A percentile compares a stretch with the other conserved stretches of the same genome.
Conservation (phyloP, 2,113 vertebrate species). For the Eira barbara region DNA sequence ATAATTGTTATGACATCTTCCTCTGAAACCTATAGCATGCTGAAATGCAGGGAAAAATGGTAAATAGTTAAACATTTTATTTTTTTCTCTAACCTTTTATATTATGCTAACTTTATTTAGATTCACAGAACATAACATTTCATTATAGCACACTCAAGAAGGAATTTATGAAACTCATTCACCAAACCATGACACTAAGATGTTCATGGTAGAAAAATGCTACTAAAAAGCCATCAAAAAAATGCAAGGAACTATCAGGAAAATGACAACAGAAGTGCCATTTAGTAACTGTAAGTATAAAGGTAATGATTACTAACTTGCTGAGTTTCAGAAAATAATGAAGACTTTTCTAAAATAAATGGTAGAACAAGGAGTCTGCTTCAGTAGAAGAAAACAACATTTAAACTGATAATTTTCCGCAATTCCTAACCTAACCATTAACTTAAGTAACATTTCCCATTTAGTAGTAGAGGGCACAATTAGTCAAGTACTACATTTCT, state of each 20-base stretch:
- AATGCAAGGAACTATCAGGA: neutral
- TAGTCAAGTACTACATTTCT: slow-evolving; percentile 19
- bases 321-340: slow-evolving; percentile 51
- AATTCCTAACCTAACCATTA: slow-evolving; percentile 18
- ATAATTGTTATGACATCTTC: neutral
- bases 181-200: neutral
- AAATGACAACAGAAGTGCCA: slow-evolving; percentile 40
- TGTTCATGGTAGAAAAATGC: neutral
- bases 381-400: slow-evolving; percentile 51
- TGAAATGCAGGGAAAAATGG: neutral
- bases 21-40: neutral
- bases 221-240: slow-evolving; percentile 47
- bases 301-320: neutral
- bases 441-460: slow-evolving; percentile 33
- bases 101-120: neutral
- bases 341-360: neutral
- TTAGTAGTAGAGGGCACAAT: neutral
- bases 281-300: slow-evolving; percentile 1
- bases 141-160: slow-evolving; percentile 29
- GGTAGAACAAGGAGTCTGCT: slow-evolving; percentile 4
- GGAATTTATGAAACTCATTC: neutral
- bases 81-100: neutral
- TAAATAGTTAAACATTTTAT: neutral
- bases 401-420: neutral
- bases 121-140: neutral